Evolutionary conservation across 2,113 vertebrate genomes (phyloP).

Genomic region (Vimba vimba): DNA sequence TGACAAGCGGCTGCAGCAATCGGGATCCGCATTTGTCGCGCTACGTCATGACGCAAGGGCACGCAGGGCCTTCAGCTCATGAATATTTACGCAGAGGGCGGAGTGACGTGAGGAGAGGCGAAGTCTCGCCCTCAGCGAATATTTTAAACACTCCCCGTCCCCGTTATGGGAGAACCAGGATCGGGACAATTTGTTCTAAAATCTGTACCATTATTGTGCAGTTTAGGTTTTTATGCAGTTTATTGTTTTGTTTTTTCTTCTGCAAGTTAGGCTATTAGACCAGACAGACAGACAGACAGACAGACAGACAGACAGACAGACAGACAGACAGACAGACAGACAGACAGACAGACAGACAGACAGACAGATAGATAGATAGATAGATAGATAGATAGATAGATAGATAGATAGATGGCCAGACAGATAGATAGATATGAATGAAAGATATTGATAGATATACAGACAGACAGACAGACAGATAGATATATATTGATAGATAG

Average conservation of each 20-base stretch:
- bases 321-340: too few species aligned
- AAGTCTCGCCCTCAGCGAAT: constrained; percentile 1
- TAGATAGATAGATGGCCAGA: not conserved
- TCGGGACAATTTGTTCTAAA: not conserved
- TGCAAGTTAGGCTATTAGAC: not conserved
- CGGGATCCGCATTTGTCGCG: constrained; percentile 94
- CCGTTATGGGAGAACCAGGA: not conserved
- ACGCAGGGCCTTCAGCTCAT: constrained; percentile 71
- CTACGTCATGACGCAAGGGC: constrained; percentile 87
- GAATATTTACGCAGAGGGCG: constrained; percentile 79
- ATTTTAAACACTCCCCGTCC: not conserved
- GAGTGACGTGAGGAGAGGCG: constrained; percentile 49
- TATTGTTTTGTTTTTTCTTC: not conserved
- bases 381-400: too few species aligned
- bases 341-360: too few species aligned
- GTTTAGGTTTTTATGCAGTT: not conserved
- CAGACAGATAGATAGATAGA: too few species aligned
- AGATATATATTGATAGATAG: too few species aligned
- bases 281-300: not conserved
- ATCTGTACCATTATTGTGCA: not conserved
- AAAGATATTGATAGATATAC: too few species aligned
- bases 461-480: too few species aligned
- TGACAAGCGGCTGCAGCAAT: constrained; percentile 99
- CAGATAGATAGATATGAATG: too few species aligned
- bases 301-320: too few species aligned